Conservation (phyloP, 2,113 vertebrate species). For the Syngnathoides biaculeatus region DNA sequence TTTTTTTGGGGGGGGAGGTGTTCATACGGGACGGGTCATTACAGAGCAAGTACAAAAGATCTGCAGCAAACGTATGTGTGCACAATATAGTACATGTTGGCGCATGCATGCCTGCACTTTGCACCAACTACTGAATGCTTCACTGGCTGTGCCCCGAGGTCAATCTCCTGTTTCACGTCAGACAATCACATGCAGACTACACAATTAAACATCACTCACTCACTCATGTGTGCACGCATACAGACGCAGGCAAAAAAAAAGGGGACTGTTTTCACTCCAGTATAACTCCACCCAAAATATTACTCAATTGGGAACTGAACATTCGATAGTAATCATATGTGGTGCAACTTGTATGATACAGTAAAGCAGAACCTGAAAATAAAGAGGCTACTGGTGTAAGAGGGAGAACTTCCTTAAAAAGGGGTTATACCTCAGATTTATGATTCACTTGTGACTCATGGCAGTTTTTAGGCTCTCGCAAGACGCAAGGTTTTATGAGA, state of each 20-base stretch:
- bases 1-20: too few relatives aligned
- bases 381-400: not conserved
- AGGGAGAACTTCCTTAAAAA: not conserved
- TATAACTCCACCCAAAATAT: too few relatives aligned
- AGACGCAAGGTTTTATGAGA: not conserved
- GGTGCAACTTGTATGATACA: not conserved
- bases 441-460: slow-evolving; percentile 2
- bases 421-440: not conserved
- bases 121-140: slow-evolving; percentile 19
- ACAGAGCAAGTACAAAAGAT: not conserved
- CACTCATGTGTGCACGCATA: not conserved
- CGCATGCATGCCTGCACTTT: slow-evolving; percentile 32
- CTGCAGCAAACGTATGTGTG: not conserved
- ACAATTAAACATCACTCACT: slow-evolving; percentile 6
- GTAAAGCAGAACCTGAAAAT: not conserved
- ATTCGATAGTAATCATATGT: not conserved
- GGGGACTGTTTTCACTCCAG: too few relatives aligned
- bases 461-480: not conserved
- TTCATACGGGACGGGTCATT: not conserved
- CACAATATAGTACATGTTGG: not conserved
- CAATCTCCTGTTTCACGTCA: slow-evolving; percentile 28
- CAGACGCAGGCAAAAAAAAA: not conserved
- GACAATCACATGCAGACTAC: slow-evolving; percentile 27
- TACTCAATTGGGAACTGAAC: not conserved
- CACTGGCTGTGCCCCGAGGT: slow-evolving; percentile 33